Evolutionary conservation across 2,113 vertebrate genomes (phyloP).

Genomic region (Neodon shergylaensis): DNA sequence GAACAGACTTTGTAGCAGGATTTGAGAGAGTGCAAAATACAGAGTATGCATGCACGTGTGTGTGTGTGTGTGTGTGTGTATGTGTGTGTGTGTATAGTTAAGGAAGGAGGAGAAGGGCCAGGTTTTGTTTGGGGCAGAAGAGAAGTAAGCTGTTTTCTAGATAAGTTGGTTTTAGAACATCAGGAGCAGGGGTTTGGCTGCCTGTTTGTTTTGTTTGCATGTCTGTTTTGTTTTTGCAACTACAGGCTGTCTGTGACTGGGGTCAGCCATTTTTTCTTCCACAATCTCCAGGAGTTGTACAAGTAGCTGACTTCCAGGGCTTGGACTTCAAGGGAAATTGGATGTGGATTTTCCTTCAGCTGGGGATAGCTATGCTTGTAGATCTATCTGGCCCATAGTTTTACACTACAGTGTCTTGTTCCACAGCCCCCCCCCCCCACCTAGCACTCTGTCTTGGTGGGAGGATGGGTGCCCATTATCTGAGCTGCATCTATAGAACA

Average conservation of each 20-base stretch:
- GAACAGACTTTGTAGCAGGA: background rate
- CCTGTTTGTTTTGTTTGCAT: too few relatives aligned
- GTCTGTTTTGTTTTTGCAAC: background rate
- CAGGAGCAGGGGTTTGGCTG: background rate
- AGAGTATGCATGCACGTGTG: background rate
- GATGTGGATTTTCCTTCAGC: background rate
- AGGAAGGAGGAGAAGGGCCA: background rate
- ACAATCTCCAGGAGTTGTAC: background rate
- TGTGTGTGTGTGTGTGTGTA: background rate
- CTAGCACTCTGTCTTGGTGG: background rate
- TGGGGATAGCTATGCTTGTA: too few relatives aligned
- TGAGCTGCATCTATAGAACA: rapidly evolving
- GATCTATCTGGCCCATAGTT: background rate
- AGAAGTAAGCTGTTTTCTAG: background rate
- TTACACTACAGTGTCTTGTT: background rate
- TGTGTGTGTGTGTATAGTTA: background rate
- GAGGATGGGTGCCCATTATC: too few relatives aligned
- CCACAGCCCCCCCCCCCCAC: rapidly evolving
- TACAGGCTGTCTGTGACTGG: background rate
- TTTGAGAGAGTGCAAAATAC: background rate
- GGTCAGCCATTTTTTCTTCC: background rate
- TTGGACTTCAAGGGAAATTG: background rate
- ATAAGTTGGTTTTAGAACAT: background rate
- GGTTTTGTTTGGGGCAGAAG: background rate
- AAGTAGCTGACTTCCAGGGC: background rate